Base-by-base conservation (phyloP, 2,113 vertebrate genomes). In the Montifringilla adamsi region DNA sequence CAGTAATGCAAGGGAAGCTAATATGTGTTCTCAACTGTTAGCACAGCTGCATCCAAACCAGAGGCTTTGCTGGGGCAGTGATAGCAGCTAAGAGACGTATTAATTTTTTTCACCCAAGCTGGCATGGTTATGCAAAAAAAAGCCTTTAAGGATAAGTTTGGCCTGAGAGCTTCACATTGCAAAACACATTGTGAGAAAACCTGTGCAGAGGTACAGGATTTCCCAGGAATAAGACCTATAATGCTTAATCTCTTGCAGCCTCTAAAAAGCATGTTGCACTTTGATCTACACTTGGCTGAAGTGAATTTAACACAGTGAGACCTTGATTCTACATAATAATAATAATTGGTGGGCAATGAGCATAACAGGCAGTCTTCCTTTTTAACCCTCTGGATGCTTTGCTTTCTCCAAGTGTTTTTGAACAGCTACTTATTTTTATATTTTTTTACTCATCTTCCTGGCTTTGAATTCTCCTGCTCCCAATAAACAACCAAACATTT, bases 21-120 rank as follows among this genome's bases (percentile, higher is more conserved):
- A 87, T 53, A 62, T 60, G 75, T 79, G 92, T 60, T 93, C 90
- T 87, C 82, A 85, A 58, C 70, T 79, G 62, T 84, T 87, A 89
- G 84, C 78, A 76, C 64, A 91, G 66, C 78, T 91, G 62, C 60
- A 78, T 85, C 81, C 75, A 96, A 87, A 93, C 24, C 47, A 75
- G 59, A 80, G 59, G 35, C 50, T 93, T 89, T 92, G 80, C 68
- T 77, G 55, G 47, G 72, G 69, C 84, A 70, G 27, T 74, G 69
- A 63, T 56, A 84, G 26, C 77, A 78, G 66, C 64, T 91, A 60
- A 75, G 44, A 68, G 70, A 85, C 0, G 0, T 11, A 22, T 46
- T 91, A 55, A 72, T 87, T 82, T 93, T 93, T 94, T 94, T 93
- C 37, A 78, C 33, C 27, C 44, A 56, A 82, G 31, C 78, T 91